Evolutionary conservation across 2,888 invertebrate species (phyloP), one percentile per base, ranked within the genome.

Genomic region (Stramonita haemastoma): DNA sequence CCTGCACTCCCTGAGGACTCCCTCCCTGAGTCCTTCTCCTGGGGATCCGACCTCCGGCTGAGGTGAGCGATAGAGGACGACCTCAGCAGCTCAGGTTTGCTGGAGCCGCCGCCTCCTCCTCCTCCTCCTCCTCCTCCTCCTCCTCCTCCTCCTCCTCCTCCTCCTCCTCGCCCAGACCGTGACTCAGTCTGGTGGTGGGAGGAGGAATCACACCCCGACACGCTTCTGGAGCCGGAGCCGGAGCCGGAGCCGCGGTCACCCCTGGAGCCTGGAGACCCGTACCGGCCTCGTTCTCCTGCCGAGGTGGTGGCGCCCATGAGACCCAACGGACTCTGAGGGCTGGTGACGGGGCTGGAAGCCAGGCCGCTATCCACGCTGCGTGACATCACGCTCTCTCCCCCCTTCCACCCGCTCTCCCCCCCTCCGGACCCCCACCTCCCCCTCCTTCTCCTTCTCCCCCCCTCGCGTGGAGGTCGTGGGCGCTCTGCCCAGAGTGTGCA

Each of bases 321-420:
- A 8, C 46, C 46, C 4, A 46, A 46, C 46, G 46, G 8, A 2
- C 46, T 8, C 46, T 2, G 11, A 34, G 81, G 19, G 26, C 56
- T 46, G 84, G 85, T 57, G 0, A 85, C 11, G 4, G 84, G 79
- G 17, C 32, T 19, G 22, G 57, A 29, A 15, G 56, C 13, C 57
- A 60, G 60, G 57, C 6, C 60, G 60, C 85, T 29, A 32, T 85
- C 85, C 85, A 85, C 17, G 57, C 85, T 85, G 26, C 66, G 56
- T 1, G 84, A 84, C 57, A 57, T 17, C 84, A 57, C 84, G 86
- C 66, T 86, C 26, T 29, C 26, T 6, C 34, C 66, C 34, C 22
- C 34, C 86, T 57, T 85, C 85, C 56, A 85, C 6, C 29, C n/a
- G 17, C 56, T 29, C 26, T 19, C 34, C 81, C 34, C 84, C 56